Evolutionary conservation across 2,797 vertebrate genomes (phyloP).

Genomic region (Silurus lanzhouensis): DNA sequence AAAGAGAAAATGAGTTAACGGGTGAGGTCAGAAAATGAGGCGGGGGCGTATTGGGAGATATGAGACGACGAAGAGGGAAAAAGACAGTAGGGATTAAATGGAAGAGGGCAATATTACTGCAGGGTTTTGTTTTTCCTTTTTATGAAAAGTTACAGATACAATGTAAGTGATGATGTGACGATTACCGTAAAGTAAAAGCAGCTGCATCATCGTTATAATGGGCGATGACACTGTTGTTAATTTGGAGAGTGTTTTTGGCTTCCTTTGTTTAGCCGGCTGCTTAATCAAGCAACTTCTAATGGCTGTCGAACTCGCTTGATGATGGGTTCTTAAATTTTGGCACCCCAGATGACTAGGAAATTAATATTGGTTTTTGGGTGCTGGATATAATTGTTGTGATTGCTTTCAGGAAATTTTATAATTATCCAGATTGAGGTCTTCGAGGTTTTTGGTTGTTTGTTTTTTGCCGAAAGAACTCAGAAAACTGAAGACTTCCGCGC

Average conservation of each 20-base stretch:
- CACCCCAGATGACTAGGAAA: neutral
- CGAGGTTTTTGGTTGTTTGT: too few relatives aligned
- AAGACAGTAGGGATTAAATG: neutral
- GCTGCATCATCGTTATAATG: neutral
- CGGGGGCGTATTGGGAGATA: neutral
- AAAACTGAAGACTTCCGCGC: neutral
- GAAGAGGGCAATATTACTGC: neutral
- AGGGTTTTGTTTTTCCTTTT: neutral
- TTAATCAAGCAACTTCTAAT: neutral
- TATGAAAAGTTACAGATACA: neutral
- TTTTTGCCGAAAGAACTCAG: neutral
- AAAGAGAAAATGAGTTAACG: slow-evolving; percentile 45
- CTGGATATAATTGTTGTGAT: neutral
- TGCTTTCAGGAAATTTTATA: neutral
- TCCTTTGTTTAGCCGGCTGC: neutral
- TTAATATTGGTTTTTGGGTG: neutral
- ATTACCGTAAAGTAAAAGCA: neutral
- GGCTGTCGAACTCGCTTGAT: neutral
- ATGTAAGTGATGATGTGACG: neutral
- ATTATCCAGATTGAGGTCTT: neutral
- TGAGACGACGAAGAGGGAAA: neutral
- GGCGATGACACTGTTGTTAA: neutral
- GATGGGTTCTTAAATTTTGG: neutral
- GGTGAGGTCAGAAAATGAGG: slow-evolving; percentile 43
- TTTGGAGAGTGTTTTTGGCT: neutral